These are phyloP conservation scores for Andrena marginata DNA, from an alignment of 2,888 invertebrate species.

Conservation along the genomic window DNA sequence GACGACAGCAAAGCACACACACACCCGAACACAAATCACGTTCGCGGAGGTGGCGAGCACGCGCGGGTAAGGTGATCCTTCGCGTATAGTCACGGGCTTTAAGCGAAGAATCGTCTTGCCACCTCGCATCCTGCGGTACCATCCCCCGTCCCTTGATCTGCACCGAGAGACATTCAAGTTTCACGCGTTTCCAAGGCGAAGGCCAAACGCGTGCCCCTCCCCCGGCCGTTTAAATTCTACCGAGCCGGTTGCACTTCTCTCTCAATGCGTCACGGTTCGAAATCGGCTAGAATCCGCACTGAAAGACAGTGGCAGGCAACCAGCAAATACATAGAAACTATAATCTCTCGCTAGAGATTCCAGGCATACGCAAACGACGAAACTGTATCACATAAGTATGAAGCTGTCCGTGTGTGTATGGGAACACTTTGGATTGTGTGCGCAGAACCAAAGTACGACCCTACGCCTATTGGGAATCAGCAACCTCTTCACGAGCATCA, in stretches of 20 bases:
- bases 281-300: not conserved
- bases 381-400: slow-evolving; percentile 68
- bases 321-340: slow-evolving; percentile 42
- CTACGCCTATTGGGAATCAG: slow-evolving; percentile 76
- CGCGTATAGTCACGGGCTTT: not conserved
- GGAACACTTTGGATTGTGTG: slow-evolving; percentile 84
- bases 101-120: slow-evolving; percentile 20
- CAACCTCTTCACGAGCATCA: slow-evolving; percentile 57
- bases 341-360: slow-evolving; percentile 38
- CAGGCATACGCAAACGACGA: slow-evolving; percentile 48
- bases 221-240: not conserved
- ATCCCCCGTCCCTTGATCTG: not conserved
- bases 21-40: slow-evolving; percentile 36
- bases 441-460: slow-evolving; percentile 82
- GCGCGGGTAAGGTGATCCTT: slow-evolving; percentile 5
- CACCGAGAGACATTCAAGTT: not conserved
- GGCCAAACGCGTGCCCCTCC: not conserved
- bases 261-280: not conserved
- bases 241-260: not conserved
- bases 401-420: slow-evolving; percentile 80
- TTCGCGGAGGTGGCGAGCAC: slow-evolving; percentile 10
- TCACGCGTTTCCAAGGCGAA: not conserved
- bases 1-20: slow-evolving; percentile 49
- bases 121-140: not conserved
- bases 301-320: slow-evolving; percentile 24